A percentile compares a stretch with the other conserved stretches of the same genome.
Conservation (phyloP, 2,113 vertebrate genomes). For the Ceuthmochares aereus region DNA sequence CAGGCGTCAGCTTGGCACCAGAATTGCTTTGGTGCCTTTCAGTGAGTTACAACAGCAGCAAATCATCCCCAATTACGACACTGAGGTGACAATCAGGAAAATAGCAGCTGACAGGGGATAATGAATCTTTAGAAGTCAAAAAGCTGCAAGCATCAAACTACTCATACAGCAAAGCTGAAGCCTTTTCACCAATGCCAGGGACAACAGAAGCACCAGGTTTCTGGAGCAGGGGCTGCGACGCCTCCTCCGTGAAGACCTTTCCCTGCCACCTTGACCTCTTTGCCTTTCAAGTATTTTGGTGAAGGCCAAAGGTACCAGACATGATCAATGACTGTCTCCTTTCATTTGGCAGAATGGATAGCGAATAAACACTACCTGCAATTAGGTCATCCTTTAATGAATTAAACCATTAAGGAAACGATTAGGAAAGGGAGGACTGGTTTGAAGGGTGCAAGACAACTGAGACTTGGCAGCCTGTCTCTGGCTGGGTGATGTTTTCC, state of each 20-base stretch:
- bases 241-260: neutral
- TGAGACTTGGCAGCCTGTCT: neutral
- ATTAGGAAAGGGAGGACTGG: neutral
- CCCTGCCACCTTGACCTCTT: neutral
- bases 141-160: neutral
- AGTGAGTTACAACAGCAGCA: neutral
- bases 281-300: neutral
- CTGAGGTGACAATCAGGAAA: neutral
- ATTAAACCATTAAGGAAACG: neutral
- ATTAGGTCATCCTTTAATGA: neutral
- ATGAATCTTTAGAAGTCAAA: neutral
- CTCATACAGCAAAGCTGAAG: neutral
- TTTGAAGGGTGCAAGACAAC: neutral
- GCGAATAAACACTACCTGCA: neutral
- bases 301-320: neutral
- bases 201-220: neutral
- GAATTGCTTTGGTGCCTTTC: neutral
- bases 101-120: neutral
- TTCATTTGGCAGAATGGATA: neutral
- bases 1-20: neutral
- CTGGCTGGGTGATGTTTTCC: neutral
- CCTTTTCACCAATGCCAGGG: neutral
- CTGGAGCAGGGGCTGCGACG: neutral
- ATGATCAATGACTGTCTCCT: neutral
- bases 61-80: fast-evolving